phyloP scores from a whole-genome alignment of 2,888 invertebrate genomes.

The Xestia rhomboidea region DNA sequence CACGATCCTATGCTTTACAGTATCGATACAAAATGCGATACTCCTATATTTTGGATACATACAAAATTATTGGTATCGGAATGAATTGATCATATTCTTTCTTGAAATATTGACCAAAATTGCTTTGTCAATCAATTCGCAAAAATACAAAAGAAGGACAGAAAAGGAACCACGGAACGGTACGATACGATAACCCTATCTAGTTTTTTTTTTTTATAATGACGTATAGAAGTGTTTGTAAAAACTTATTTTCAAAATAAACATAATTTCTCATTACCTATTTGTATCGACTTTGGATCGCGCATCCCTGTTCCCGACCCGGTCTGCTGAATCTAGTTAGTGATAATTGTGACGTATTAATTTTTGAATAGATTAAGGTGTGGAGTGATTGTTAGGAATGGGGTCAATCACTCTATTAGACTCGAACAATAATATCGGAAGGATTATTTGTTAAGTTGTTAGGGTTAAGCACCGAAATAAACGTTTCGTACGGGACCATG shows the following conservation, averaged over 20 bases:
- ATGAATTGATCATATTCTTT: no score
- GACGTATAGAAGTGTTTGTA: no score
- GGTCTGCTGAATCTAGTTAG: slow-evolving; percentile 49
- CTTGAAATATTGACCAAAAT: not conserved
- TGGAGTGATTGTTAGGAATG: slow-evolving; percentile 31
- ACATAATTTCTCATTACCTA: no score
- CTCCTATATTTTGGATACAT: not conserved
- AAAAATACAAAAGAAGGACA: not conserved
- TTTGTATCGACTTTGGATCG: not conserved
- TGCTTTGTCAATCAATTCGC: not conserved
- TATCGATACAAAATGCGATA: not conserved
- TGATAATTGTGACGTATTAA: slow-evolving; percentile 61
- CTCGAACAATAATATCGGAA: slow-evolving; percentile 11
- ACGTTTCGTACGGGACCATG: not conserved
- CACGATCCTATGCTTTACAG: not conserved
- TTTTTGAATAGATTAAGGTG: slow-evolving; percentile 60
- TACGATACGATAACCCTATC: no score
- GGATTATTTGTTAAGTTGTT: no score
- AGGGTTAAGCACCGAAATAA: not conserved
- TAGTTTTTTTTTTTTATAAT: no score
- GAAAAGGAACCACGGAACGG: no score
- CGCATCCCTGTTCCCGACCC: slow-evolving; percentile 33
- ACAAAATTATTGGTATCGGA: not conserved
- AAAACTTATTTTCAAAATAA: no score
- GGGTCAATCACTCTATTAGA: slow-evolving; percentile 21